Percentiles rank a stretch among this genome's conserved stretches.
Conservation (phyloP, 2,888 invertebrate genomes). For the Apocheima hispidaria region DNA sequence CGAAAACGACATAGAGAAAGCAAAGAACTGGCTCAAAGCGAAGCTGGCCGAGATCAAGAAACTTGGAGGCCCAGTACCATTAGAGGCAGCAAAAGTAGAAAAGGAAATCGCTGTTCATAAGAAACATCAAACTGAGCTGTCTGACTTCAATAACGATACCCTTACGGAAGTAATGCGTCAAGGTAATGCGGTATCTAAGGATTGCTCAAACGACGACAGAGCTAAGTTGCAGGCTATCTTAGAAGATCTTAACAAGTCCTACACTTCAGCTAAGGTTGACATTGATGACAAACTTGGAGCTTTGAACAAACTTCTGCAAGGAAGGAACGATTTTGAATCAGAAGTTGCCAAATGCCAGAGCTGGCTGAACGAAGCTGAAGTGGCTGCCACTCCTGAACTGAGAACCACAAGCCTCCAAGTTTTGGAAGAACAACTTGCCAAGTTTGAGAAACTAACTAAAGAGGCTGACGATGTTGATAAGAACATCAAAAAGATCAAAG, state of each 20-base stretch:
- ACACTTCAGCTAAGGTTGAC: constrained; percentile 90
- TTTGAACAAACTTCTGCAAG: constrained; percentile 90
- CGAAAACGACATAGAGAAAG: constrained; percentile 92
- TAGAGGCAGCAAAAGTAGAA: constrained; percentile 93
- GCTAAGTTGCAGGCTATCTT: constrained; percentile 88
- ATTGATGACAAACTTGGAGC: constrained; percentile 90
- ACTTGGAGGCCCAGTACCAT: constrained; percentile 90
- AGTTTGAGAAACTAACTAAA: constrained; percentile 92
- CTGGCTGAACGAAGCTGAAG: constrained; percentile 97
- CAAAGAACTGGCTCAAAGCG: constrained; percentile 92
- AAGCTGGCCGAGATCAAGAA: constrained; percentile 92
- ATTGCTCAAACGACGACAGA: constrained; percentile 91
- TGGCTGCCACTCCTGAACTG: constrained; percentile 92
- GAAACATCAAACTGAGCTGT: constrained; percentile 91
- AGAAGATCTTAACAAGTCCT: constrained; percentile 90
- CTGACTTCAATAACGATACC: constrained; percentile 91
- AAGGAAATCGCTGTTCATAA: constrained; percentile 92
- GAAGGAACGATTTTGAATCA: constrained; percentile 93
- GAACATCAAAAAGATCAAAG: constrained; percentile 90
- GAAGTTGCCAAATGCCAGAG: constrained; percentile 93
- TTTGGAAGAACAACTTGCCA: constrained; percentile 94
- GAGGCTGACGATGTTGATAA: constrained; percentile 90
- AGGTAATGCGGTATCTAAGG: constrained; percentile 91
- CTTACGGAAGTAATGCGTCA: constrained; percentile 92
- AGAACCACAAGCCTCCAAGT: constrained; percentile 93